Evolutionary conservation across 2,888 invertebrate species (phyloP).

Genomic region (Schrankia costaestrigalis): DNA sequence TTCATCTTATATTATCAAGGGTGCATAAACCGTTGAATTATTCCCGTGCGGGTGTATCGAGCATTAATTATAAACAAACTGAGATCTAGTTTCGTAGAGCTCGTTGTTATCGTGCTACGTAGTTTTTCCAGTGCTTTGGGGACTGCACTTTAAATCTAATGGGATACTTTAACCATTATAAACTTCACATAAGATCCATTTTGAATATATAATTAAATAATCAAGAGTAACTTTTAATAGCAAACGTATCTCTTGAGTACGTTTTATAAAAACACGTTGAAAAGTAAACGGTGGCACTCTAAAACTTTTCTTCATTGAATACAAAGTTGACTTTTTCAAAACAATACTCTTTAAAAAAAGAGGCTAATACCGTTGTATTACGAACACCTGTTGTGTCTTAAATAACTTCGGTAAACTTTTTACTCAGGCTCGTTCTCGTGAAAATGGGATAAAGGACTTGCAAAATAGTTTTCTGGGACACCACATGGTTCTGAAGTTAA

Average conservation of each 20-base stretch:
- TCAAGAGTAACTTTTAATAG: slow-evolving; percentile 12
- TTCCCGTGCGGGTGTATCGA: slow-evolving; percentile 66
- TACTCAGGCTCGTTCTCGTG: slow-evolving; percentile 59
- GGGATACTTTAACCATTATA: slow-evolving; percentile 9
- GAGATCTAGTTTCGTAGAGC: slow-evolving; percentile 49
- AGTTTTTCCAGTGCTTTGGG: slow-evolving; percentile 26
- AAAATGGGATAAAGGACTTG: slow-evolving; percentile 77
- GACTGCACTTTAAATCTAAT: slow-evolving; percentile 19
- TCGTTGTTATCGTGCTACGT: slow-evolving; percentile 30
- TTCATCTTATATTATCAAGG: slow-evolving; percentile 76
- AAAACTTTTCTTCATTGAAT: slow-evolving; percentile 39
- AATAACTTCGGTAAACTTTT: slow-evolving; percentile 69
- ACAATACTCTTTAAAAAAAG: slow-evolving; percentile 36
- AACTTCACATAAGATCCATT: slow-evolving; percentile 5
- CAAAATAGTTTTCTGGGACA: slow-evolving; percentile 74
- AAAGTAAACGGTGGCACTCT: slow-evolving; percentile 26
- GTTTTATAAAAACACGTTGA: slow-evolving; percentile 15
- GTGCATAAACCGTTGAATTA: slow-evolving; percentile 75
- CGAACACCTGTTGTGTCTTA: slow-evolving; percentile 73
- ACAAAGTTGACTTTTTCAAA: slow-evolving; percentile 37
- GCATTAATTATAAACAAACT: slow-evolving; percentile 69
- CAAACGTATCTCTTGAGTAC: slow-evolving; percentile 17
- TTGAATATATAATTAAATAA: slow-evolving; percentile 5
- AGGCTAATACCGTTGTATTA: slow-evolving; percentile 59
- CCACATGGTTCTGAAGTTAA: slow-evolving; percentile 71